Evolutionary conservation across 2,888 invertebrate genomes (phyloP), one percentile per base, ranked within the genome.

Genomic region (Eurois occulta): DNA sequence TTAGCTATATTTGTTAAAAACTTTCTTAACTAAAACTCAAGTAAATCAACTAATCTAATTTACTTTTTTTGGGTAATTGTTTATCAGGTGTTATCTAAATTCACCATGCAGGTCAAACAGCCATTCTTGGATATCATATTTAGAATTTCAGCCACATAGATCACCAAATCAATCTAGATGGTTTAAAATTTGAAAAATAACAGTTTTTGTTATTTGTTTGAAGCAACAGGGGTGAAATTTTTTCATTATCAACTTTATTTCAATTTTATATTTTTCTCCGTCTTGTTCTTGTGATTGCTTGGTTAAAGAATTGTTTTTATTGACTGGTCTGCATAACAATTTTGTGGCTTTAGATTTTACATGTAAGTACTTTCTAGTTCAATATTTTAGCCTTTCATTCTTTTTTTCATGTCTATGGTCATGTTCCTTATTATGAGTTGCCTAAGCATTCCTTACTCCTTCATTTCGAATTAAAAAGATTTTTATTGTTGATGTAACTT

Each of bases 131-230:
- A 72, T 83, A 83, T 83, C 78, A 71, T 84, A 82, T 88, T 90
- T 87, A 77, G 87, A 88, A 86, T 85, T 73, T 77, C 73, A 84
- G 74, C 93, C 93, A 86, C 32, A 82, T 93, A 92, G 95, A 95
- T 94, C 92, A 84, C 5, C 1, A 18, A 52, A 48, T 21, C 75
- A 89, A 94, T 95, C 95, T 87, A 94, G 95, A 89, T 91, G 95
- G 96, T 79, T 84, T 16, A 72, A 43, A 80, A 69, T 73, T 80
- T 71, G 16, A 81, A 84, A 79, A 75, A 62, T 58, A 86, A 86
- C 90, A 95, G 91, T 95, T 95, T 96, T 95, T 95, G 94, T 95
- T 95, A 89, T 94, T 95, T 95, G 89, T 95, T 95, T 94, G 90
- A 78, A 83, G 90, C 75, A 87, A 21, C 18, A 52, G 82, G 80